Evolutionary conservation across 2,888 invertebrate genomes (phyloP).

Genomic region (Apeira syringaria): DNA sequence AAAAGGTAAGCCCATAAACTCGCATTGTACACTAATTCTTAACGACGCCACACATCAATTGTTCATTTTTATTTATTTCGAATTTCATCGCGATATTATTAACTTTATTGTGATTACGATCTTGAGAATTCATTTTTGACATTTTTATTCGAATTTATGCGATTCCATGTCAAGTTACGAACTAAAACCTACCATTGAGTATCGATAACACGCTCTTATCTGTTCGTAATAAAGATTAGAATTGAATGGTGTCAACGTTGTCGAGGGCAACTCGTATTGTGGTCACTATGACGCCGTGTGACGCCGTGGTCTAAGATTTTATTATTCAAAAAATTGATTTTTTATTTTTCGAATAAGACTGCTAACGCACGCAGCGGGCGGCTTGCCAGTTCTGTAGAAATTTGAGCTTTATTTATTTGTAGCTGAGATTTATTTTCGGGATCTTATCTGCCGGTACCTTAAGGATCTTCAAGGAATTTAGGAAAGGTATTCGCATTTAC

Average conservation of each 20-base stretch:
- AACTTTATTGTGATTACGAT: constrained; percentile 81
- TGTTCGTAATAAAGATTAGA: constrained; percentile 45
- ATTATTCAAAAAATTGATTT: constrained; percentile 80
- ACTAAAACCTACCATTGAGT: constrained; percentile 27
- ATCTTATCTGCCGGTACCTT: constrained; percentile 35
- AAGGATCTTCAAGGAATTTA: constrained; percentile 67
- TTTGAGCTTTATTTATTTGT: constrained; percentile 40
- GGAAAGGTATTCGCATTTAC: constrained; percentile 59
- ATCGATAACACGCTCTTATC: constrained; percentile 36
- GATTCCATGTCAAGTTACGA: constrained; percentile 54
- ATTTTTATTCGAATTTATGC: constrained; percentile 81
- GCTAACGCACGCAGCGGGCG: constrained; percentile 79
- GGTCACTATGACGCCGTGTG: constrained; percentile 62
- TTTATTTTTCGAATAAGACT: constrained; percentile 76
- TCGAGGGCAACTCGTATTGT: constrained; percentile 38
- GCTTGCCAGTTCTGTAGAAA: constrained; percentile 34
- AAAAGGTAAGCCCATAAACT: constrained; percentile 39
- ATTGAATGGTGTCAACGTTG: constrained; percentile 33
- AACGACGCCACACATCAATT: constrained; percentile 62
- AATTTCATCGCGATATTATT: constrained; percentile 80
- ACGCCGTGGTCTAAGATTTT: constrained; percentile 80
- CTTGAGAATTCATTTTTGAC: constrained; percentile 80
- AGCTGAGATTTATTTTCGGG: constrained; percentile 44
- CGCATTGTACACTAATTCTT: constrained; percentile 69
- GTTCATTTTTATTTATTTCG: constrained; percentile 76